Evolutionary conservation across 2,797 vertebrate species (phyloP), one percentile per base, ranked within the genome.

Genomic region (Syncerus caffer): DNA sequence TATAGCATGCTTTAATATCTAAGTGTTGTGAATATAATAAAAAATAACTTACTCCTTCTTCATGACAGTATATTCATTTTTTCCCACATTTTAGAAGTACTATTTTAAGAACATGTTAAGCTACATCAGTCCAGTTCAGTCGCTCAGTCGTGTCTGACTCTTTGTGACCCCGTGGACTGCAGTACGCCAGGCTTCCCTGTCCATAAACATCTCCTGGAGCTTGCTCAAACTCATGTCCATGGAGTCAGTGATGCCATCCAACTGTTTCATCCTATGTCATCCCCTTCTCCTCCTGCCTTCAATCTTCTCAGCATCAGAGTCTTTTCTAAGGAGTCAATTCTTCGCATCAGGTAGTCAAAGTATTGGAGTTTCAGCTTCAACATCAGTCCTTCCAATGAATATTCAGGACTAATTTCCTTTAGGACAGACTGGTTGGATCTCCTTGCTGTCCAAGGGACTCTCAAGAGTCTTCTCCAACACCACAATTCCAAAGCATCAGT

Each of bases 1-100:
- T 93, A 84, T 15, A 93, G 93, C 60, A 94, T 67, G 96, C 78
- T 53, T 94, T 94, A 87, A 97, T 93, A 97, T 96, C 50, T 55
- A 97, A 45, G 78, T 90, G 38, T 93, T 93, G n/a, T 88, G 88
- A 97, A 96, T 97, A 85, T 74, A 97, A 83, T 85, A 90, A 92
- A 71, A 87, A 94, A 45, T 4, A 82, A 51, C 12, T 71, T 90
- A 96, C 76, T 95, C 90, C n/a, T 95, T 95, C 29, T 97, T 98
- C 93, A 86, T 6, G 90, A 96, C 60, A 74, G 1, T 89, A 62
- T 84, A 58, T 97, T 92, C 60, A 76, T 83, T 85, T 76, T 92
- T 50, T 31, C 86, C 55, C 10, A 64, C 23, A 94, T 88, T 96
- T 86, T 84, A 53, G n/a, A 78, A 90, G 57, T 90, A 94, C 42